These are phyloP conservation scores for Xyrichtys novacula DNA, from an alignment of 2,797 vertebrate genomes.

Conservation along the genomic window DNA sequence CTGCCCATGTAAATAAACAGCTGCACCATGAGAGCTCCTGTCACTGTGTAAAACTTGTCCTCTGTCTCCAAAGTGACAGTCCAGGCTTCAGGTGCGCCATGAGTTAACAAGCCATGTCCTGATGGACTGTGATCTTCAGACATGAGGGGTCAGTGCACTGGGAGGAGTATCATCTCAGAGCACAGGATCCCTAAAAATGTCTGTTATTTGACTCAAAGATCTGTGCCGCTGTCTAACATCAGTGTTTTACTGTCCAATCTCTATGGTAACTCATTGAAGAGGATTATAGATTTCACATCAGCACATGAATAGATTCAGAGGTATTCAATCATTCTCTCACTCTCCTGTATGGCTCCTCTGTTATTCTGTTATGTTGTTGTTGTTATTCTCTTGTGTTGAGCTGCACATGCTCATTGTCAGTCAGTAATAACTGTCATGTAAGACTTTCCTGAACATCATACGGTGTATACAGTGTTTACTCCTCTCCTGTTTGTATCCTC, in stretches of 20 bases:
- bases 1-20: no score
- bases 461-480: background rate
- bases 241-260: background rate
- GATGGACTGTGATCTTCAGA: no score
- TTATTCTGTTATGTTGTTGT: background rate
- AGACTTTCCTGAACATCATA: no score
- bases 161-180: no score
- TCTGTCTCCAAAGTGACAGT: no score
- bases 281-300: conserved; percentile 17
- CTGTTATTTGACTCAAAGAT: background rate
- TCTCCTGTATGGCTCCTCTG: background rate
- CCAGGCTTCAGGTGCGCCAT: no score
- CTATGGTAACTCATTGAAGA: background rate
- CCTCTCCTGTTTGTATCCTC: background rate
- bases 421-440: conserved; percentile 11
- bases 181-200: background rate
- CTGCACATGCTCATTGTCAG: conserved; percentile 7
- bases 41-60: no score
- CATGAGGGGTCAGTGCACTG: no score
- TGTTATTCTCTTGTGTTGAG: background rate
- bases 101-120: no score
- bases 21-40: no score
- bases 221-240: background rate
- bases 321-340: conserved; percentile 12
- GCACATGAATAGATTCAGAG: background rate